phyloP scores from a whole-genome alignment of 2,113 vertebrate species.

The Micromys minutus region DNA sequence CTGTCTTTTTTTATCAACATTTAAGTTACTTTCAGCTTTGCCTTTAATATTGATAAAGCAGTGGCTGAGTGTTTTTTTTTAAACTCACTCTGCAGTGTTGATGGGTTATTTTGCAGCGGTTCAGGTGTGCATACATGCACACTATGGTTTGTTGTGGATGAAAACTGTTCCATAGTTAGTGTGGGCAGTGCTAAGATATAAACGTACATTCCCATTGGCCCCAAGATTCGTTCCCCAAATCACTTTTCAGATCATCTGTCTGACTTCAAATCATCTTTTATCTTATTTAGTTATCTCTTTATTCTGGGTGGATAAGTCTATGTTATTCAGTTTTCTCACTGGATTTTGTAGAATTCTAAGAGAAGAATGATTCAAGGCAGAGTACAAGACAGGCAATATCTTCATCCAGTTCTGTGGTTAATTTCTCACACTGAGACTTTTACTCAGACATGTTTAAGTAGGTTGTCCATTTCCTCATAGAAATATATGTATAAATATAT shows the following conservation, averaged over 20 bases:
- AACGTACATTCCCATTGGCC: neutral
- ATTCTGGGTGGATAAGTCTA: neutral
- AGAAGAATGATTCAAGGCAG: neutral
- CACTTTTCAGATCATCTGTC: neutral
- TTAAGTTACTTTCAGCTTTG: neutral
- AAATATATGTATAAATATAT: neutral
- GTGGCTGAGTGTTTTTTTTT: neutral
- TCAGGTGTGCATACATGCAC: no score
- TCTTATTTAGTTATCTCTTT: neutral
- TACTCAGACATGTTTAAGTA: neutral
- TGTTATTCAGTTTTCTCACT: constrained; percentile 6
- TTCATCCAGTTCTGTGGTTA: neutral
- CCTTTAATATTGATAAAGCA: constrained; percentile 10
- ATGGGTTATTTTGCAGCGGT: neutral
- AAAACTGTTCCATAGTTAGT: neutral
- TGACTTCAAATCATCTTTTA: neutral
- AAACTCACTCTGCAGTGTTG: neutral
- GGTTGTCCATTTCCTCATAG: neutral
- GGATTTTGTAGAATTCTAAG: neutral
- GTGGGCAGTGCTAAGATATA: neutral
- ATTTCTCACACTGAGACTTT: neutral
- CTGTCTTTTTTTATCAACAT: constrained; percentile 30
- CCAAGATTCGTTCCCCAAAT: neutral
- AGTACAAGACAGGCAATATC: neutral
- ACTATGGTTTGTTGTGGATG: neutral